Base-by-base conservation (phyloP, 2,888 invertebrate species). In the Caenorhabditis uteleia region DNA sequence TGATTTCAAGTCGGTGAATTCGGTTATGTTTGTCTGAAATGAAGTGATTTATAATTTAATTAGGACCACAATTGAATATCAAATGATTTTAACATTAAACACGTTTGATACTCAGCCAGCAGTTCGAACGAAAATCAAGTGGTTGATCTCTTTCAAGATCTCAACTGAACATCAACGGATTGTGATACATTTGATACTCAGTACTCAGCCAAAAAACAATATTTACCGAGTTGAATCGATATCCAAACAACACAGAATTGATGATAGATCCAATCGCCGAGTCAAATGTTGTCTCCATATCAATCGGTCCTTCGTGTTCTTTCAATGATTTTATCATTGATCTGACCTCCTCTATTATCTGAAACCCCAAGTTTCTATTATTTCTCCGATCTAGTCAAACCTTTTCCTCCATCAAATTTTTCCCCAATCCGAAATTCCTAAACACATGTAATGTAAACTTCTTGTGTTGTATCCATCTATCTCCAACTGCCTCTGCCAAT, bases 401-500 rank as follows among this genome's bases (percentile, higher is more conserved):
- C 49, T 62, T 62, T 27, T 71, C 64, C 45, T 71, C 62, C 71
- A 71, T 71, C 47, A 66, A 50, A 48, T 62, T 68, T 51, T 68
- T 66, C 12, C 71, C 71, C 48, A 71, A 44, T 16, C 71, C 71
- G 33, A 71, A 64, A 43, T 71, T 62, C 39, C 71, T 42, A 4
- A 71, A 42, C 8, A 68, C 54, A 26, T 71, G 71, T 2, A 71
- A 34, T 14, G 68, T 50, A 34, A 68, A 71, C 39, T 61, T 23
- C 38, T 62, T 25, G 10, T 68, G 68, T 23, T 62, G 53, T n/a
- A 40, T 3, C 68, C 68, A 68, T 16, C 56, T 42, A 29, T 68
- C 68, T 12, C 62, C 68, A 20, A 31, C 16, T 4, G 62, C 31
- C 31, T 62, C 58, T 20, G 62, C 56, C 10, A 68, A 44, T 14